Conservation (phyloP, 37 sponge, comb jelly and placozoan genomes). For the Oopsacas minuta region DNA sequence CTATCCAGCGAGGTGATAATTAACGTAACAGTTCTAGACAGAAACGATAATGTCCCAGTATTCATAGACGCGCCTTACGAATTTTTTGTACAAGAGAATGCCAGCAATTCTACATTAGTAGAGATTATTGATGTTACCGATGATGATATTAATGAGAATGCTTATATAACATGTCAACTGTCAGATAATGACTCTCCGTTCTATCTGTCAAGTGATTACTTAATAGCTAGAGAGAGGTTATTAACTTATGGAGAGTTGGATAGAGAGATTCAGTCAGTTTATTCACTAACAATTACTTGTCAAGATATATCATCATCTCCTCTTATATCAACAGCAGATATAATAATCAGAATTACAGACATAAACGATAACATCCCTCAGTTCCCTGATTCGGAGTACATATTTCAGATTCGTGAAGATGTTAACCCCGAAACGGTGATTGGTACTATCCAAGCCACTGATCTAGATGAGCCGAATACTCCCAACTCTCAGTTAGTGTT, state of each 20-base stretch:
- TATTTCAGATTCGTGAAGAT: constrained; percentile 18
- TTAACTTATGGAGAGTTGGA: background rate
- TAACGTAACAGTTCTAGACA: constrained; percentile 24
- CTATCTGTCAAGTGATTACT: background rate
- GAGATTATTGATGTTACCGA: background rate
- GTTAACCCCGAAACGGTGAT: background rate
- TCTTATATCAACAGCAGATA: background rate
- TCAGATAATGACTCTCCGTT: background rate
- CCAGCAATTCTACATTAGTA: background rate
- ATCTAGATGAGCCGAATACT: background rate
- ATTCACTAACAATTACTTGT: background rate
- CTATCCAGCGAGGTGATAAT: constrained; percentile 22
- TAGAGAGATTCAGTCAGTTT: background rate
- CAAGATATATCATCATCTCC: background rate
- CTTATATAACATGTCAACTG: background rate
- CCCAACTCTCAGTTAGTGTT: constrained; percentile 37
- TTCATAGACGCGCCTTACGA: constrained; percentile 18
- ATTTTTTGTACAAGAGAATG: constrained; percentile 25
- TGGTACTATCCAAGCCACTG: background rate
- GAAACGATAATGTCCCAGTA: constrained; percentile 50
- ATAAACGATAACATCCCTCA: constrained; percentile 50
- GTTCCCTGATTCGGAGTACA: constrained; percentile 24
- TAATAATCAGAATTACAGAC: constrained; percentile 29
- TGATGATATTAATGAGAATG: background rate
- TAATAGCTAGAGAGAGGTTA: background rate